phyloP scores from a whole-genome alignment of 2,888 invertebrate genomes.

The Polymixis flavicincta region DNA sequence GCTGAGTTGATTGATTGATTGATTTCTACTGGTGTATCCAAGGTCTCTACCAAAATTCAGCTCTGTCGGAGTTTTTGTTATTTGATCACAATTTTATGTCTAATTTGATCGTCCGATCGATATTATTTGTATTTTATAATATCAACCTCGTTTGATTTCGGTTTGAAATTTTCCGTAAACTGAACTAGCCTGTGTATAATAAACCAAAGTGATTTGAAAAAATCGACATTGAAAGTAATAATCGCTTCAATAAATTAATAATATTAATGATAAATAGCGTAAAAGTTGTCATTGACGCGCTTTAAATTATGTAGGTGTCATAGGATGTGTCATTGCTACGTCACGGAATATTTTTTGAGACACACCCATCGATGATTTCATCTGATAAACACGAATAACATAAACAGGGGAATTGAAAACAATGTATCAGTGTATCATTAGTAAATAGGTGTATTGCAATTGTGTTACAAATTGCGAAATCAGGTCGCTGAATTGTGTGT shows the following conservation, averaged over 20 bases:
- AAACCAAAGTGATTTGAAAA: not conserved
- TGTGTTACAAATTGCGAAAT: constrained; percentile 16
- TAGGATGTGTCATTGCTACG: constrained; percentile 35
- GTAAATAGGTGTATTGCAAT: constrained; percentile 10
- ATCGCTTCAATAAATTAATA: constrained; percentile 18
- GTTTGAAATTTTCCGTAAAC: not conserved
- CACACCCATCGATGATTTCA: constrained; percentile 50
- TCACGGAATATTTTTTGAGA: constrained; percentile 55
- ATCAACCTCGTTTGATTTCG: not conserved
- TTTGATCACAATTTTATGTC: too few species aligned
- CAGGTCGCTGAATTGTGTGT: not conserved
- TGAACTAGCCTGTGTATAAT: too few species aligned
- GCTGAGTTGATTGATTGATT: too few species aligned
- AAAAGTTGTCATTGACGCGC: constrained; percentile 20
- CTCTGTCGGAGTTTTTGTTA: too few species aligned
- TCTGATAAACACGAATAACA: constrained; percentile 20
- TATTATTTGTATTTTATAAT: not conserved
- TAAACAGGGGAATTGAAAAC: constrained; percentile 39
- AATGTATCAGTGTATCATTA: constrained; percentile 3
- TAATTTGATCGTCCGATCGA: too few species aligned
- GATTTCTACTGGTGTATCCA: too few species aligned
- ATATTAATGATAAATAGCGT: constrained; percentile 16
- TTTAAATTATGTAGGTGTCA: constrained; percentile 18
- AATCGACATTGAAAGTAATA: constrained; percentile 1
- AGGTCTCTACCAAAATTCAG: too few species aligned